Conservation (phyloP, 2,888 invertebrate genomes). For the Hyles lineata region DNA sequence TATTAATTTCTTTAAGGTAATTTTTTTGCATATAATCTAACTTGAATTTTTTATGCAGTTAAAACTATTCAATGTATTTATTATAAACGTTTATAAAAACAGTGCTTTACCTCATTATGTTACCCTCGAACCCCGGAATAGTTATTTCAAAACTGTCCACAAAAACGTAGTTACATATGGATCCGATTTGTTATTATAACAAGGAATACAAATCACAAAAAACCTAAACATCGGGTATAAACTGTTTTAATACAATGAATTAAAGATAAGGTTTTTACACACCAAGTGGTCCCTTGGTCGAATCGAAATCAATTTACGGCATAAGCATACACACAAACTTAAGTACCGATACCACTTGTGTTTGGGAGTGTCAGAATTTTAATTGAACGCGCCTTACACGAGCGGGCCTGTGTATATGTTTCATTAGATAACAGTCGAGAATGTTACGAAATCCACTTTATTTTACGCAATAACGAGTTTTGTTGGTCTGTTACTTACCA, state of each 20-base stretch:
- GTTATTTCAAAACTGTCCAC: too few species aligned
- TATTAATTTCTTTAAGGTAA: too few species aligned
- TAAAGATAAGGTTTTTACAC: conserved; percentile 7
- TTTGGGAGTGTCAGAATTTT: conserved; percentile 23
- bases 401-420: conserved; percentile 20
- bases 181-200: neutral
- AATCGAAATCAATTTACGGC: conserved; percentile 4
- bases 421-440: conserved; percentile 23
- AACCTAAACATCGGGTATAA: neutral
- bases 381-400: conserved; percentile 12
- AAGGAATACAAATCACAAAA: neutral
- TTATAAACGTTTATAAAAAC: too few species aligned
- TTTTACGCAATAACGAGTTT: conserved; percentile 25
- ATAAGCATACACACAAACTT: neutral
- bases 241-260: conserved; percentile 18
- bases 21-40: too few species aligned
- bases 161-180: neutral
- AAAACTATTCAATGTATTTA: too few species aligned
- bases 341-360: neutral
- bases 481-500: conserved; percentile 12
- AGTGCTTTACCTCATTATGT: too few species aligned
- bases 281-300: neutral
- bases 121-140: too few species aligned
- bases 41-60: too few species aligned
- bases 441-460: conserved; percentile 25